These are phyloP conservation scores for Standfussiana lucernea DNA, from an alignment of 2,888 invertebrate species.

Conservation along the genomic window DNA sequence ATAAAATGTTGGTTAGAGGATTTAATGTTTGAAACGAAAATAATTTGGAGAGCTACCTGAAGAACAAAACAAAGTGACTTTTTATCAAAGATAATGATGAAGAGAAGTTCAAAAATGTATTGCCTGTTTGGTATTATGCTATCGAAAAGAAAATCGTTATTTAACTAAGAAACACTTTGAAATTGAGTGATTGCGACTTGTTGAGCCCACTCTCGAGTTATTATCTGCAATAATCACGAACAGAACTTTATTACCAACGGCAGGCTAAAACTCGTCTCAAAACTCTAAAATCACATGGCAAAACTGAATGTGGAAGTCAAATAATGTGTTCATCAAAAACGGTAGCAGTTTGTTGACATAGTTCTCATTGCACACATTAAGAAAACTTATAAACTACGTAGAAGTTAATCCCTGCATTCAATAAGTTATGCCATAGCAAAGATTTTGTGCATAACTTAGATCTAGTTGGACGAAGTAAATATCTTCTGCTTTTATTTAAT, in stretches of 20 bases:
- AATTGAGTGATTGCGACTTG: neutral
- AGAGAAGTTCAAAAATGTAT: neutral
- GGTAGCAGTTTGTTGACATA: neutral
- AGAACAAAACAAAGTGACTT: neutral
- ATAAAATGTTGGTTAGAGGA: slow-evolving; percentile 19
- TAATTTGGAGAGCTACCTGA: neutral
- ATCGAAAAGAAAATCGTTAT: neutral
- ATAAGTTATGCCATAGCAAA: neutral
- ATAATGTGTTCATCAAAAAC: neutral
- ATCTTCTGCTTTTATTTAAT: slow-evolving; percentile 3
- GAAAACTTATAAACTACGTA: neutral
- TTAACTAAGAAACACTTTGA: neutral
- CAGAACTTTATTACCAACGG: neutral
- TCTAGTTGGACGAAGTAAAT: slow-evolving; percentile 13
- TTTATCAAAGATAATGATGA: neutral
- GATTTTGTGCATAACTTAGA: slow-evolving; percentile 3
- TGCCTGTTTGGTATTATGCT: neutral
- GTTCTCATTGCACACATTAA: neutral
- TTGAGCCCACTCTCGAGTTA: neutral
- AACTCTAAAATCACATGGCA: neutral
- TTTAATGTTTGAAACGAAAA: neutral
- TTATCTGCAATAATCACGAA: neutral
- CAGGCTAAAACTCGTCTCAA: neutral
- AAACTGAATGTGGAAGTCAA: neutral
- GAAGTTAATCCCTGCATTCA: neutral